phyloP scores from a whole-genome alignment of 1,140 invertebrate species.

The Heterodera schachtii region DNA sequence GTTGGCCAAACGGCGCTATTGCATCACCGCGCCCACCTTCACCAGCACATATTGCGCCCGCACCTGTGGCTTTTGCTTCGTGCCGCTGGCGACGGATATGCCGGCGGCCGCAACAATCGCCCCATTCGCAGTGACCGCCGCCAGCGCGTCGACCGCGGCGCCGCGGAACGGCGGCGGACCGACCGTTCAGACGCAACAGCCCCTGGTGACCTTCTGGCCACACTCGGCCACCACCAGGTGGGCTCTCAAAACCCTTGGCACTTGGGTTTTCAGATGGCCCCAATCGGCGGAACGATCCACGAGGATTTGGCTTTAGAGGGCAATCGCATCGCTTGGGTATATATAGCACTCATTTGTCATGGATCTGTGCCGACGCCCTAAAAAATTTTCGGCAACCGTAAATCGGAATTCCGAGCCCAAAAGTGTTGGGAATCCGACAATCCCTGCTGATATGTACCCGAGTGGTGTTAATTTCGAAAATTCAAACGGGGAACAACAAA shows the following conservation, averaged over 20 bases:
- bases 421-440: too few species aligned
- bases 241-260: too few species aligned
- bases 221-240: neutral
- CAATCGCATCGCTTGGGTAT: too few species aligned
- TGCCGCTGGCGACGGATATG: constrained; percentile 55
- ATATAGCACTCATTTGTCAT: too few species aligned
- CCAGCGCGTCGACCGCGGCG: neutral
- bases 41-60: constrained; percentile 59
- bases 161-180: constrained; percentile 15
- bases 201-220: constrained; percentile 55
- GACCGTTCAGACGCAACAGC: constrained; percentile 42
- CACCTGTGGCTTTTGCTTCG: constrained; percentile 63
- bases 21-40: constrained; percentile 57
- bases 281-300: too few species aligned
- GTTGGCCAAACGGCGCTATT: constrained; percentile 58
- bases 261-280: too few species aligned
- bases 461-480: too few species aligned
- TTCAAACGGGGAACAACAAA: neutral
- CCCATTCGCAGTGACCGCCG: neutral
- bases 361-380: too few species aligned
- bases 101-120: constrained; percentile 34
- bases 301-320: too few species aligned
- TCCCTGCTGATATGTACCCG: too few species aligned
- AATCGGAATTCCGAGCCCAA: too few species aligned
- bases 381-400: too few species aligned